These are phyloP conservation scores for Microplitis manilae DNA, from an alignment of 2,888 invertebrate genomes.

Conservation along the genomic window DNA sequence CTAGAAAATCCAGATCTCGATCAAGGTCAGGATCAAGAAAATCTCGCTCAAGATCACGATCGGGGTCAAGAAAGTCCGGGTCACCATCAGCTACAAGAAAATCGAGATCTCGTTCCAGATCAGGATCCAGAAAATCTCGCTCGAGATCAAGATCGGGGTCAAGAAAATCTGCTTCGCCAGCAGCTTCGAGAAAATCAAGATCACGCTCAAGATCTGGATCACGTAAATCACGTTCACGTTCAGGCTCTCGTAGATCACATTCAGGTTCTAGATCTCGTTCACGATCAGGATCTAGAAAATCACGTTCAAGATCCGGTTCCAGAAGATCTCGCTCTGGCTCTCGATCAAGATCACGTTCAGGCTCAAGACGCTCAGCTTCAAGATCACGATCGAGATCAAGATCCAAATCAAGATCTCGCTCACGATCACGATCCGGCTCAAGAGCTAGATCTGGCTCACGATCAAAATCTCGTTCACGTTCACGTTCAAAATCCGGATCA, in stretches of 20 bases:
- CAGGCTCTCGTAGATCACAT: slow-evolving; percentile 48
- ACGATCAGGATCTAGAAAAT: slow-evolving; percentile 54
- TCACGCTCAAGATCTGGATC: slow-evolving; percentile 48
- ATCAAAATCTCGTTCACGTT: slow-evolving; percentile 20
- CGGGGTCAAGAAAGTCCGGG: slow-evolving; percentile 48
- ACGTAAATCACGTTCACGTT: slow-evolving; percentile 40
- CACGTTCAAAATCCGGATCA: slow-evolving; percentile 55
- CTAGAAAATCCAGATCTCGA: slow-evolving; percentile 36
- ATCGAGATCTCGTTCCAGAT: slow-evolving; percentile 48
- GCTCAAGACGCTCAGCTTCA: slow-evolving; percentile 58
- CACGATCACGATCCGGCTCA: slow-evolving; percentile 46
- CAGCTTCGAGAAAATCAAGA: slow-evolving; percentile 36
- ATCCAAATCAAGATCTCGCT: slow-evolving; percentile 50
- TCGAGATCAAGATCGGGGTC: slow-evolving; percentile 59
- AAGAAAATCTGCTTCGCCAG: slow-evolving; percentile 57
- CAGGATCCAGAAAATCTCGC: slow-evolving; percentile 51
- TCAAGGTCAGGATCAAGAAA: slow-evolving; percentile 50
- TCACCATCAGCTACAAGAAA: slow-evolving; percentile 39
- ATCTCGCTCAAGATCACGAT: slow-evolving; percentile 49
- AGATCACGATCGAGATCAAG: slow-evolving; percentile 46
- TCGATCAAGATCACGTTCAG: slow-evolving; percentile 59
- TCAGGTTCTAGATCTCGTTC: slow-evolving; percentile 54
- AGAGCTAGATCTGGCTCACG: slow-evolving; percentile 51
- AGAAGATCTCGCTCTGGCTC: slow-evolving; percentile 47
- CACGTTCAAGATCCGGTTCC: slow-evolving; percentile 51